Evolutionary conservation across 2,888 invertebrate genomes (phyloP).

Genomic region (Meliscaeva auricollis): DNA sequence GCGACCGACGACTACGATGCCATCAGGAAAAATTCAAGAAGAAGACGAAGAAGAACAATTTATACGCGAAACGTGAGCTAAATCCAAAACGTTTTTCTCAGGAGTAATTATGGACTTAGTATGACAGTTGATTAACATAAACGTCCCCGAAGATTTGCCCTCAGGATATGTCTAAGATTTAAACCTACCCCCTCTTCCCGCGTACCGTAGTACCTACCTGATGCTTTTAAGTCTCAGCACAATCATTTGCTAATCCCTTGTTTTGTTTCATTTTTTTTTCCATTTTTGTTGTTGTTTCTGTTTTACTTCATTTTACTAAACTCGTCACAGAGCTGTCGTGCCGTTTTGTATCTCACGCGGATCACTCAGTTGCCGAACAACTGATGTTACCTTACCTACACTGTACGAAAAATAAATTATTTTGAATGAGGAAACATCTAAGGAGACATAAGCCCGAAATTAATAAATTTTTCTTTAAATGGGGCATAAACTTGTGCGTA

Average conservation of each 20-base stretch:
- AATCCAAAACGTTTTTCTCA: slow-evolving; percentile 74
- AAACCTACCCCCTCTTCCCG: neutral
- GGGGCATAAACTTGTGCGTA: too few species aligned
- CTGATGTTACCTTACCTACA: slow-evolving; percentile 3
- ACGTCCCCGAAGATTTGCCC: slow-evolving; percentile 74
- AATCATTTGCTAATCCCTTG: slow-evolving; percentile 58
- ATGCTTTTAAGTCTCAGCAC: neutral
- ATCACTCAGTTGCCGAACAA: slow-evolving; percentile 65
- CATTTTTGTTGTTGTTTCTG: neutral
- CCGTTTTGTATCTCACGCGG: slow-evolving; percentile 73
- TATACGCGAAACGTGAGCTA: slow-evolving; percentile 71
- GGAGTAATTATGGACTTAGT: slow-evolving; percentile 75
- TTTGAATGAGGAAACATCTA: neutral
- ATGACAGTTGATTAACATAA: slow-evolving; percentile 76
- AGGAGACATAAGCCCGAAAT: too few species aligned
- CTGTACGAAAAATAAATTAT: neutral
- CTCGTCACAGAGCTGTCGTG: slow-evolving; percentile 72
- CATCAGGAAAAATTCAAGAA: slow-evolving; percentile 25
- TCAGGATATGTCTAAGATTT: slow-evolving; percentile 55
- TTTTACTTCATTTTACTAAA: slow-evolving; percentile 5
- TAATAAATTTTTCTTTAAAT: too few species aligned
- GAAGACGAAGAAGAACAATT: slow-evolving; percentile 45
- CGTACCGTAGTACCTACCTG: neutral
- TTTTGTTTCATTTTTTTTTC: slow-evolving; percentile 21
- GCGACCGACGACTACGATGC: slow-evolving; percentile 15